Evolutionary conservation across 2,113 vertebrate species (phyloP), one percentile per base, ranked within the genome.

Genomic region (Lipotes vexillifer): DNA sequence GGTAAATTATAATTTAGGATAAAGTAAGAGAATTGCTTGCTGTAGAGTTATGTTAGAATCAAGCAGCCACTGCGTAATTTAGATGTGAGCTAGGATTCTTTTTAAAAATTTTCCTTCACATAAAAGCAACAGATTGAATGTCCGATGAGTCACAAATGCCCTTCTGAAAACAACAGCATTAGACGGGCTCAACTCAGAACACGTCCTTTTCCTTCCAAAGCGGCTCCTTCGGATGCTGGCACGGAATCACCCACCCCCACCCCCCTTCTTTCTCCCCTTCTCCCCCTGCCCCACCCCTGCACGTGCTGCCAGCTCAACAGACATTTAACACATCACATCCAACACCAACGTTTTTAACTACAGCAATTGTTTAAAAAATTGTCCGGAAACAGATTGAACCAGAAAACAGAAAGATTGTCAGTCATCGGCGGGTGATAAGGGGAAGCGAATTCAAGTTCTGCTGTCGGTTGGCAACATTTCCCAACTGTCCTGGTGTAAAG

Each of bases 311-410:
- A 1, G n/a, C 49, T 55, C 52, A 9, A 17, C 71, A 27, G 46
- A 0, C 15, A 1, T 0, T 57, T 6, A 0, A 0, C 17, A 1
- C 31, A 1, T 72, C 68, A 8, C 27, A 1, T 0, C 65, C 55
- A 49, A 44, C 38, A 25, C 57, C 33, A 1, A 14, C 7, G 27
- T 41, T 66, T 83, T 77, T 83, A 95, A 41, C 46, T 52, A 3
- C 44, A 29, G 33, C 33, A 49, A 15, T 68, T 88, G 10, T 88
- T 27, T 77, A 25, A 55, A 57, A 71, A 68, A 69, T 44, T 6
- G 25, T 55, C 29, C 8, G 61, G 65, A 93, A 36, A 44, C 18
- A 8, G 41, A 57, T 46, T 44, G 71, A 86, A 63, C 41, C 55
- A 65, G 65, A 93, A 90, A 80, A 81, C 8, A 4, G 20, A 81